These are phyloP conservation scores for Vulpes ferrilata DNA, from an alignment of 2,113 vertebrate genomes.

Conservation along the genomic window DNA sequence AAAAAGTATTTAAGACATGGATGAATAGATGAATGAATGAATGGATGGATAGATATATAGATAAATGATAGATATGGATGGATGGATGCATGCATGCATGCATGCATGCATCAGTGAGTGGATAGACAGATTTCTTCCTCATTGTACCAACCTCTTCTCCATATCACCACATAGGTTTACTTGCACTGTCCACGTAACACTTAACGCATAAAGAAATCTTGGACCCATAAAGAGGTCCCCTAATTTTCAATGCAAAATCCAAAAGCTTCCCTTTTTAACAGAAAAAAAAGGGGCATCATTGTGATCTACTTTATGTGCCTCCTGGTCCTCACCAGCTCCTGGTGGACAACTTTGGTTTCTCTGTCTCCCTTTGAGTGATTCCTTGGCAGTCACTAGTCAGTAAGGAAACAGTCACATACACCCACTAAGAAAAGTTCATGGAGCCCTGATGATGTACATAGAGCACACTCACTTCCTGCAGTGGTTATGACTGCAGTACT, in stretches of 20 bases:
- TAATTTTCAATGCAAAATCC: not conserved
- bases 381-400: too few relatives aligned
- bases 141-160: not conserved
- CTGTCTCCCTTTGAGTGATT: fast-evolving
- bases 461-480: fast-evolving
- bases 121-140: not conserved
- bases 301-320: not conserved
- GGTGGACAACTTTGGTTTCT: not conserved
- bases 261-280: not conserved
- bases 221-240: not conserved
- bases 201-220: not conserved
- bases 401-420: not conserved
- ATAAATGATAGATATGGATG: not conserved
- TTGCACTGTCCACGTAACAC: not conserved
- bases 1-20: not conserved
- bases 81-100: not conserved
- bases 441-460: fast-evolving
- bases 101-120: too few relatives aligned
- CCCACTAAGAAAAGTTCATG: not conserved
- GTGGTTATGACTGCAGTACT: not conserved
- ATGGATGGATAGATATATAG: too few relatives aligned
- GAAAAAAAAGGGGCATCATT: not conserved
- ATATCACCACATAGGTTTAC: not conserved
- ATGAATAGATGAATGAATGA: not conserved
- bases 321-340: not conserved